phyloP scores from a whole-genome alignment of 2,888 invertebrate genomes.

The Platycnemis pennipes region DNA sequence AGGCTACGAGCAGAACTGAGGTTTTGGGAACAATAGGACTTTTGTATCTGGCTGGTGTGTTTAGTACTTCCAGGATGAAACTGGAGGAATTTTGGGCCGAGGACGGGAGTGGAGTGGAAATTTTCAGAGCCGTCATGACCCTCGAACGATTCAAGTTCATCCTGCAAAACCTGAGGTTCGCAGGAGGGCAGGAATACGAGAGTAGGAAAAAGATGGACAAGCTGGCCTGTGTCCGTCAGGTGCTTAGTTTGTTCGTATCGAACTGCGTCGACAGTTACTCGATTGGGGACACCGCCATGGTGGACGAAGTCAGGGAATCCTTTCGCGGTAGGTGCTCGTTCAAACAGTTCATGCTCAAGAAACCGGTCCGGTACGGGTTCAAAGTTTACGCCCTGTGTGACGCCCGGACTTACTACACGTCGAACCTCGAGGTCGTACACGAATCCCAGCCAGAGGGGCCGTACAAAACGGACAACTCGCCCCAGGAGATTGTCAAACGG shows the following conservation, averaged over 20 bases:
- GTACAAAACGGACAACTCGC: neutral
- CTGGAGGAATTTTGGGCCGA: constrained; percentile 61
- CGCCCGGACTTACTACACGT: constrained; percentile 29
- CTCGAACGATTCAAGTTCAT: constrained; percentile 53
- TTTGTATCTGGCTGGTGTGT: constrained; percentile 48
- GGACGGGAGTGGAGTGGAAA: constrained; percentile 58
- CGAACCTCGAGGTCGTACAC: constrained; percentile 30
- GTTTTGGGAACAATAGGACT: constrained; percentile 44
- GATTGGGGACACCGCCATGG: neutral
- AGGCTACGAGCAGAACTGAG: constrained; percentile 39
- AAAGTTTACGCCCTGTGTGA: constrained; percentile 65
- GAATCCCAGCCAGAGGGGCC: constrained; percentile 28
- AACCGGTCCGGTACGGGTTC: constrained; percentile 54
- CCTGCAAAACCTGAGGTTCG: constrained; percentile 52
- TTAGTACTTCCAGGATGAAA: constrained; percentile 61
- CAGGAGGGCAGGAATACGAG: neutral
- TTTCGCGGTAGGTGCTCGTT: constrained; percentile 62
- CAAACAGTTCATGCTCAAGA: constrained; percentile 54
- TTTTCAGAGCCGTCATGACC: constrained; percentile 44
- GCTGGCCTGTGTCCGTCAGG: constrained; percentile 57
- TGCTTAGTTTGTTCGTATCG: neutral
- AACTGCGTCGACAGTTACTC: constrained; percentile 53
- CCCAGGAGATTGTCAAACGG: constrained; percentile 38
- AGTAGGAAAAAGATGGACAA: constrained; percentile 38
- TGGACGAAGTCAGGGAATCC: constrained; percentile 27